Percentiles rank a stretch among this genome's conserved stretches.
phyloP scores from a whole-genome alignment of 2,113 vertebrate species.

The Myrmecophaga tridactyla region DNA sequence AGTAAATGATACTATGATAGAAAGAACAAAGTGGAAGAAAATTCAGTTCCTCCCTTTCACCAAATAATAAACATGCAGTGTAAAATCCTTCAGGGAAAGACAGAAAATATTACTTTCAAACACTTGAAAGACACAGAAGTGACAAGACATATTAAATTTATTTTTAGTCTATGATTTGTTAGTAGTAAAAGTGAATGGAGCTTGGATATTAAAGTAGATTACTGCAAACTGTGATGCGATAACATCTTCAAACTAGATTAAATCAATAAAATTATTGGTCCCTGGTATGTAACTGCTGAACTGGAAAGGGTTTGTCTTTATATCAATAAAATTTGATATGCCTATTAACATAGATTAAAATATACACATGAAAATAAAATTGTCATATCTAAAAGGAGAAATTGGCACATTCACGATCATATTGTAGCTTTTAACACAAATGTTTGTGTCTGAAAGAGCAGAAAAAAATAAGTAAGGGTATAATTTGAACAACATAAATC shows the following conservation, averaged over 20 bases:
- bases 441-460: background rate
- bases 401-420: background rate
- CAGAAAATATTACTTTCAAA: background rate
- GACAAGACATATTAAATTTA: background rate
- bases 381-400: background rate
- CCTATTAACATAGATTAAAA: background rate
- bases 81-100: background rate
- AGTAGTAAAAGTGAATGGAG: background rate
- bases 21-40: background rate
- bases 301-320: background rate
- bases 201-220: background rate
- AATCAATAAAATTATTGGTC: background rate
- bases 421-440: background rate
- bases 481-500: background rate
- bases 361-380: background rate
- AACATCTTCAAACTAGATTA: background rate
- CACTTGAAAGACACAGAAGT: background rate
- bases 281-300: background rate
- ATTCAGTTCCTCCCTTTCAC: background rate
- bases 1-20: background rate
- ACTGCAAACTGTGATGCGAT: background rate
- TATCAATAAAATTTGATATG: background rate
- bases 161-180: background rate
- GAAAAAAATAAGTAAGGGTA: background rate
- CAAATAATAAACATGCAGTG: background rate